These are phyloP conservation scores for Ailuropoda melanoleuca DNA, from an alignment of 2,113 vertebrate species.

Conservation along the genomic window DNA sequence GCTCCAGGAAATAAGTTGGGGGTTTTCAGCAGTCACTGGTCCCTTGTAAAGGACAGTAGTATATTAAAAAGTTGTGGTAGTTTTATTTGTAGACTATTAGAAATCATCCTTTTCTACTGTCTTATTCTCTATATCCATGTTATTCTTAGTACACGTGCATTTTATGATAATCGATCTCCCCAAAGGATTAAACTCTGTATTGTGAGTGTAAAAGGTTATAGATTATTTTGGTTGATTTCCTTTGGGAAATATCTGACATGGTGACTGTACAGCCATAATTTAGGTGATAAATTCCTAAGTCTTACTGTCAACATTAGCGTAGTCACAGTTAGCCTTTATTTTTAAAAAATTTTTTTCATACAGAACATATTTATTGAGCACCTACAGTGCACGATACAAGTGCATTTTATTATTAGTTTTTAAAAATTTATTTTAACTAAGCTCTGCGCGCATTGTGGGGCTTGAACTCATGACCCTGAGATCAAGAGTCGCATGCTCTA, in stretches of 20 bases:
- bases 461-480: background rate
- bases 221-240: slow-evolving; percentile 14
- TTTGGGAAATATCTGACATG: background rate
- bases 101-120: slow-evolving; percentile 4
- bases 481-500: background rate
- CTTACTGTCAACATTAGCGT: background rate
- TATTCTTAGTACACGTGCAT: background rate
- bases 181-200: background rate
- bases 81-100: slow-evolving; percentile 16
- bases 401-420: background rate
- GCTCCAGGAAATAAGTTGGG: slow-evolving; percentile 22
- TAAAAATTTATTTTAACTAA: background rate
- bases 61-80: background rate
- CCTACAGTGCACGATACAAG: background rate
- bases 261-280: background rate
- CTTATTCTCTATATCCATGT: background rate
- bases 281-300: background rate
- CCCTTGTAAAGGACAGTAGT: background rate
- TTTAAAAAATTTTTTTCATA: background rate
- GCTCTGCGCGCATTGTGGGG: background rate
- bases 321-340: slow-evolving; percentile 14
- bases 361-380: background rate
- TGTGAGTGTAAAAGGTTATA: background rate
- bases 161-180: slow-evolving; percentile 16
- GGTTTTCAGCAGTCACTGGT: background rate